These are phyloP conservation scores for Nannoperca obscura DNA, from an alignment of 2,797 vertebrate genomes.

Conservation along the genomic window DNA sequence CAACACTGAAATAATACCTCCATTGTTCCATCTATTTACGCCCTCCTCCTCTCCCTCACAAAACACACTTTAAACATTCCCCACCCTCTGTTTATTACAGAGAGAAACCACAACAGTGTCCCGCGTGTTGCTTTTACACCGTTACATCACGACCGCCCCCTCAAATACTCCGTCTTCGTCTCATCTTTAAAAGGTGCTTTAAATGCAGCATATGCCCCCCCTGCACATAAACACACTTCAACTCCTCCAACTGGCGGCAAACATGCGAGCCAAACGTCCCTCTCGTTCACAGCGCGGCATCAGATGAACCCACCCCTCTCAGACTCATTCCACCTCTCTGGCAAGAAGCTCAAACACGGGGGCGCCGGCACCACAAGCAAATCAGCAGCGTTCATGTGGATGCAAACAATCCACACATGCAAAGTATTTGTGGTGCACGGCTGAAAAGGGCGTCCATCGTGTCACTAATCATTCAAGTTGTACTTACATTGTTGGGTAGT, in stretches of 20 bases:
- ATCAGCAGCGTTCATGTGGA: slow-evolving; percentile 5
- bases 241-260: slow-evolving; percentile 35
- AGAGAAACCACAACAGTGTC: slow-evolving; percentile 53
- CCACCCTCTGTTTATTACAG: slow-evolving; percentile 43
- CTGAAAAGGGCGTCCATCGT: slow-evolving; percentile 8
- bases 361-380: slow-evolving; percentile 44
- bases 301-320: slow-evolving; percentile 28
- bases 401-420: slow-evolving; percentile 36
- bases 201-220: slow-evolving; percentile 64
- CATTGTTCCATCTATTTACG: slow-evolving; percentile 66
- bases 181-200: slow-evolving; percentile 64
- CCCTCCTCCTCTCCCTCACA: slow-evolving; percentile 19
- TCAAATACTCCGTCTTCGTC: slow-evolving; percentile 40
- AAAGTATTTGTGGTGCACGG: slow-evolving; percentile 37
- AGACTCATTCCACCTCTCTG: slow-evolving; percentile 15
- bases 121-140: slow-evolving; percentile 52
- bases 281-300: not conserved
- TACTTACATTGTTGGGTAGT: too few species aligned
- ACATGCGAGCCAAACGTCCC: slow-evolving; percentile 37
- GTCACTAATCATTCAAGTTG: too few species aligned
- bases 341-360: slow-evolving; percentile 24
- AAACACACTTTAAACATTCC: slow-evolving; percentile 47
- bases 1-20: slow-evolving; percentile 61
- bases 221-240: slow-evolving; percentile 26
- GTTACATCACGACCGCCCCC: slow-evolving; percentile 50